phyloP scores from a whole-genome alignment of 2,888 invertebrate species.

The Resseliella maxima region DNA sequence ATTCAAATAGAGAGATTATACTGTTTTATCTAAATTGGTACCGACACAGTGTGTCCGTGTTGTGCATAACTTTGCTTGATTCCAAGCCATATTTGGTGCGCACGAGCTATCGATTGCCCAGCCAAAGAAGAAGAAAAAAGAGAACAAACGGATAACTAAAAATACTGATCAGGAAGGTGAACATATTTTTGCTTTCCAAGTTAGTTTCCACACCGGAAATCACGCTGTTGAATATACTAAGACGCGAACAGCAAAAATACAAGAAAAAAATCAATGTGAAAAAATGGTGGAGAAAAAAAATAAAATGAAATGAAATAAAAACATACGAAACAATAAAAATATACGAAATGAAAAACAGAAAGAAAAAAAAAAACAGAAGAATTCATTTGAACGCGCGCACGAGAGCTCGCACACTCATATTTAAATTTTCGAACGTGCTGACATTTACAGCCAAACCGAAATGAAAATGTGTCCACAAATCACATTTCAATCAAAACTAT shows the following conservation, averaged over 20 bases:
- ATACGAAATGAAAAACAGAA: neutral
- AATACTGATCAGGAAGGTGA: constrained; percentile 9
- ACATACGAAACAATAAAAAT: neutral
- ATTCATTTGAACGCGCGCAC: neutral
- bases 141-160: neutral
- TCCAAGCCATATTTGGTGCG: neutral
- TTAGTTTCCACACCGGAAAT: constrained; percentile 35
- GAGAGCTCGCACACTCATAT: neutral
- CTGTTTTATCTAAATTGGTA: constrained; percentile 47
- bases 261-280: too few relatives aligned
- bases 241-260: neutral
- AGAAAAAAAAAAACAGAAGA: neutral
- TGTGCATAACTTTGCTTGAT: neutral
- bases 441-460: neutral
- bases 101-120: neutral
- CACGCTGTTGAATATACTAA: neutral
- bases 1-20: constrained; percentile 45
- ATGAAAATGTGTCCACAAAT: neutral
- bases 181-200: constrained; percentile 18
- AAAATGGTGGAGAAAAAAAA: neutral
- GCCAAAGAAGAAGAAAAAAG: neutral
- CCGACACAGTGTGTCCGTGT: neutral
- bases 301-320: neutral
- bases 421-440: neutral
- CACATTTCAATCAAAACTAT: neutral